Base-by-base conservation (phyloP, 2,888 invertebrate species). In the Himalopsyche tibetana region DNA sequence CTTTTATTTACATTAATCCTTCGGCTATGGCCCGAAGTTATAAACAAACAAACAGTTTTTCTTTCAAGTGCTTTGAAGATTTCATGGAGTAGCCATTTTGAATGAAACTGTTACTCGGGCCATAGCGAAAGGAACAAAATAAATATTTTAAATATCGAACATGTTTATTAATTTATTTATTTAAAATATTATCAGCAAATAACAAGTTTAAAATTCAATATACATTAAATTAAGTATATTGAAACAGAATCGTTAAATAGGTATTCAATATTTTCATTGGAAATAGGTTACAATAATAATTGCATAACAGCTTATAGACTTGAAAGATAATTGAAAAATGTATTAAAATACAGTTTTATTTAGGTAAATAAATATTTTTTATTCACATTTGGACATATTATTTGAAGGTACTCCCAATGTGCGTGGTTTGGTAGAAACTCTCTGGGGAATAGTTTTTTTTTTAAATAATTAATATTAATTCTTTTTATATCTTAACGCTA, bases 121-220 rank as follows among this genome's bases (percentile, higher is more conserved):
- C 74, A 74, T 15, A 74, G 36, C 74, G 74, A 36, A 74, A 74
- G 74, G 36, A 74, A 74, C 36, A 74, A 74, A 74, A 74, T 74
- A 74, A 74, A 74, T 74, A 74, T 74, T 74, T 74, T 74, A 36
- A 74, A 36, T 80, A 80, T 80, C 42, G 45, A 80, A 80, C 45
- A 80, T 51, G 42, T 51, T 42, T 80, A 51, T 28, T 45, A 80
- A 80, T 80, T 80, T 45, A 80, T 80, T 45, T 45, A 82, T 82
- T 82, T 84, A 84, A 82, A 84, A 84, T 84, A 86, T 86, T 84
- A 84, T 86, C 86, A 86, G 80, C 84, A 84, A 86, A 85, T 87
- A 87, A 87, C 87, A 87, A 84, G 79, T 85, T 84, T 83, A 83
- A 85, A 83, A 85, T 85, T 87, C 74, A 79, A 87, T 87, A 80